Evolutionary conservation across 2,888 invertebrate genomes (phyloP), one percentile per base, ranked within the genome.

Genomic region (Nasonia oneida): DNA sequence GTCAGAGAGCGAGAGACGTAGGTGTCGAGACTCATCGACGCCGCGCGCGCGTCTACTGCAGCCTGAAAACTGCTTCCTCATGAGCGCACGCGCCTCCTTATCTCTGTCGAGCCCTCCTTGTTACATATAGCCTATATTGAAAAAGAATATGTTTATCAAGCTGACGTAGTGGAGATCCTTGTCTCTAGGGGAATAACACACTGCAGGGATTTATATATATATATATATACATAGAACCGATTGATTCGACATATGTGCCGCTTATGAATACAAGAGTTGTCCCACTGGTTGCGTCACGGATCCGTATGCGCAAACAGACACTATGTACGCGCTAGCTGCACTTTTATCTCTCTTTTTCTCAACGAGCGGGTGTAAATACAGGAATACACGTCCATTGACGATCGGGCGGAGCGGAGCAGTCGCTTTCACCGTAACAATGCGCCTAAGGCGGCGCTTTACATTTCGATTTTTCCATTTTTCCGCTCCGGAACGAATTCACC

Each of bases 21-120:
- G 76, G 82, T 83, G 76, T 83, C 76, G 82, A 83, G 82, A 83
- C 82, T 83, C 76, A 83, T 83, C 82, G 82, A 83, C 82, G 82
- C 82, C 53, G 76, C 57, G 5, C 2, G 18, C 2, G 18, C 6
- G 42, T 53, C 0, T 4, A 12, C 29, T 33, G 79, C 57, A 64
- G 53, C 61, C 37, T 64, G 39, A 83, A 76, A 76, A 76, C 70
- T 83, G 82, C 82, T 42, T 77, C 76, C 82, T 83, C 76, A 70
- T 14, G 29, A 64, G 18, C 81, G 12, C 12, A 29, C 80, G 53
- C 18, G 39, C 12, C 29, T 57, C 10, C 53, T 50, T 53, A 53
- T 76, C 76, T 18, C 29, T 29, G 29, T 10, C 57, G 57, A 61
- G 33, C 67, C 67, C 15, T 33, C 64, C 14, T 57, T 12, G 10